A percentile compares a stretch with the other conserved stretches of the same genome.
Conservation (phyloP, 2,888 invertebrate genomes). For the Boloria euphrosyne region DNA sequence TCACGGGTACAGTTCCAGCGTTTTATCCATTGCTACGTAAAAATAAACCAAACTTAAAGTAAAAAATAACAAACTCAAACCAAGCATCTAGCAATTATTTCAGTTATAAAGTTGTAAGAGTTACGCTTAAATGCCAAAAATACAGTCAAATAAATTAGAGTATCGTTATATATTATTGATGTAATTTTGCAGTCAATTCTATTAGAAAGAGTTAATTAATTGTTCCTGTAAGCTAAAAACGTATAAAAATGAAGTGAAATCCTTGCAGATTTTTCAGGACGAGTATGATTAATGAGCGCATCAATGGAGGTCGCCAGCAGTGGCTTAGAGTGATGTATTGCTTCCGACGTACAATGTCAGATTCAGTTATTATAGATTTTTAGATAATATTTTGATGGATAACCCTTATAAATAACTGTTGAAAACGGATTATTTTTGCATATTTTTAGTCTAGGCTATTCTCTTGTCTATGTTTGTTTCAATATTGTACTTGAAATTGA, state of each 20-base stretch:
- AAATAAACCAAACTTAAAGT: too few species aligned
- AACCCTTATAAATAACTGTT: not conserved
- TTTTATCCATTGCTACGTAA: too few species aligned
- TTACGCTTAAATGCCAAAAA: too few species aligned
- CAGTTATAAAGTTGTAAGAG: too few species aligned
- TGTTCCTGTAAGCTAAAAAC: slow-evolving; percentile 8
- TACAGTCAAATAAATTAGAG: too few species aligned
- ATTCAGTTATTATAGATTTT: slow-evolving; percentile 11
- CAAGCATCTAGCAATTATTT: too few species aligned
- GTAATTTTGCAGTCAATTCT: not conserved
- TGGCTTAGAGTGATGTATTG: slow-evolving; percentile 53
- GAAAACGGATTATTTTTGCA: not conserved
- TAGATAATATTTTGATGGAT: slow-evolving; percentile 11
- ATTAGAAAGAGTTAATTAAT: slow-evolving; percentile 11
- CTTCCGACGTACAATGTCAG: slow-evolving; percentile 31
- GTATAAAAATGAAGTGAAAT: slow-evolving; percentile 24
- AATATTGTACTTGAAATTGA: too few species aligned
- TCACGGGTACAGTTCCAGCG: too few species aligned
- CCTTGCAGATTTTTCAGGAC: slow-evolving; percentile 36
- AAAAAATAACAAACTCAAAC: too few species aligned
- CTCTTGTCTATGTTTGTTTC: too few species aligned
- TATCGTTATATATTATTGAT: too few species aligned
- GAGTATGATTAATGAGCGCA: slow-evolving; percentile 62
- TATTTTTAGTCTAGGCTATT: not conserved
- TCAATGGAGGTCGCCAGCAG: slow-evolving; percentile 57